Percentiles rank a stretch among this genome's conserved stretches.
These are phyloP conservation scores for Ammodytes dubius DNA, from an alignment of 2,113 vertebrate genomes.

Conservation along the genomic window DNA sequence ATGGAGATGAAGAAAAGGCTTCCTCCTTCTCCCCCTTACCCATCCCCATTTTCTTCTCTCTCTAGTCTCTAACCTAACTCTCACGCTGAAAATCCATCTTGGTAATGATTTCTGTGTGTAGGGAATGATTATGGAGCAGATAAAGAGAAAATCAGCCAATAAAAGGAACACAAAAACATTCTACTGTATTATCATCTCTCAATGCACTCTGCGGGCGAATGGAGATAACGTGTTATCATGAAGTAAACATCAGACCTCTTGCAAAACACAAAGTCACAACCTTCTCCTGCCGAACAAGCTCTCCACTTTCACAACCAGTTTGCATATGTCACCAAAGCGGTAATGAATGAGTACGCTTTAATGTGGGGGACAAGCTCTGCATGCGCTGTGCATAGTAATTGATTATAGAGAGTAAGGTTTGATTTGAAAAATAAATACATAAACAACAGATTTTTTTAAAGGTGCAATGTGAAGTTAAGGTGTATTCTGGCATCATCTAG, in stretches of 20 bases:
- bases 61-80: conserved; percentile 40
- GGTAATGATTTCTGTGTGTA: conserved; percentile 61
- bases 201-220: conserved; percentile 13
- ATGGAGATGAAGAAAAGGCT: conserved; percentile 68
- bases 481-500: too few relatives aligned
- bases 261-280: conserved; percentile 43
- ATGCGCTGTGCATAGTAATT: neutral
- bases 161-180: conserved; percentile 57
- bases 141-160: conserved; percentile 62
- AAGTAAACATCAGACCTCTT: conserved; percentile 48
- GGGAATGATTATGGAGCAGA: conserved; percentile 64
- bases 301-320: neutral
- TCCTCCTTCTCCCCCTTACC: conserved; percentile 25
- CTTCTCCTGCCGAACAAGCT: conserved; percentile 17
- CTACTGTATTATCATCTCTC: conserved; percentile 49
- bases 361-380: neutral
- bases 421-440: too few relatives aligned
- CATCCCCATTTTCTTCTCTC: neutral
- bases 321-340: neutral
- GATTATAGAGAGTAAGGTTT: neutral
- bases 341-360: neutral
- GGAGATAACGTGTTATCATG: conserved; percentile 57
- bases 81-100: conserved; percentile 62
- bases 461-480: too few relatives aligned
- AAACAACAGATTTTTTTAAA: too few relatives aligned